phyloP scores from a whole-genome alignment of 2,888 invertebrate species.

The Selenia dentaria region DNA sequence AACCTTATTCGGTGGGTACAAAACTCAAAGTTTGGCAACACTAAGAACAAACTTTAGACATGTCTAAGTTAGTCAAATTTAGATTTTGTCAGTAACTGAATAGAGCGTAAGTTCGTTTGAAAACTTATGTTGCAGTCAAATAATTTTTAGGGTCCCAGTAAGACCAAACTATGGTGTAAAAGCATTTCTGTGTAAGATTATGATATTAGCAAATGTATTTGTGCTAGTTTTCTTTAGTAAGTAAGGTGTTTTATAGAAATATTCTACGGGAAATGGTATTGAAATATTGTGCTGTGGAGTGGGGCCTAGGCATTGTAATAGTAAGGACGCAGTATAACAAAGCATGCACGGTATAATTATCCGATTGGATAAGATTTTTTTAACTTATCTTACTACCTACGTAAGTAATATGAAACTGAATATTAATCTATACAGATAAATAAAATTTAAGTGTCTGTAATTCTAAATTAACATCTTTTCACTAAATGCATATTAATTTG shows the following conservation, averaged over 20 bases:
- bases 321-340: too few relatives aligned
- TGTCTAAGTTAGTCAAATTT: neutral
- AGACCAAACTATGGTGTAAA: slow-evolving; percentile 68
- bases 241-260: slow-evolving; percentile 50
- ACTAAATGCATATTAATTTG: too few relatives aligned
- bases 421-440: too few relatives aligned
- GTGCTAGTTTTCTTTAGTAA: slow-evolving; percentile 56
- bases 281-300: too few relatives aligned
- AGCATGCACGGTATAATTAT: too few relatives aligned
- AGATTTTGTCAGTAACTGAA: neutral
- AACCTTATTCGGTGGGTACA: slow-evolving; percentile 23
- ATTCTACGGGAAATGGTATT: too few relatives aligned
- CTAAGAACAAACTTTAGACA: neutral
- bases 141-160: slow-evolving; percentile 65
- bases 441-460: too few relatives aligned
- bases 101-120: slow-evolving; percentile 41
- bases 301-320: too few relatives aligned
- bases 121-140: slow-evolving; percentile 37
- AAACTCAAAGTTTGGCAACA: slow-evolving; percentile 12
- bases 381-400: too few relatives aligned
- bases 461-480: too few relatives aligned
- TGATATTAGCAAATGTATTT: slow-evolving; percentile 69
- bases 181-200: slow-evolving; percentile 83
- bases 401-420: too few relatives aligned
- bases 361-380: too few relatives aligned